phyloP scores from a whole-genome alignment of 2,113 vertebrate species.

The Zeus faber region DNA sequence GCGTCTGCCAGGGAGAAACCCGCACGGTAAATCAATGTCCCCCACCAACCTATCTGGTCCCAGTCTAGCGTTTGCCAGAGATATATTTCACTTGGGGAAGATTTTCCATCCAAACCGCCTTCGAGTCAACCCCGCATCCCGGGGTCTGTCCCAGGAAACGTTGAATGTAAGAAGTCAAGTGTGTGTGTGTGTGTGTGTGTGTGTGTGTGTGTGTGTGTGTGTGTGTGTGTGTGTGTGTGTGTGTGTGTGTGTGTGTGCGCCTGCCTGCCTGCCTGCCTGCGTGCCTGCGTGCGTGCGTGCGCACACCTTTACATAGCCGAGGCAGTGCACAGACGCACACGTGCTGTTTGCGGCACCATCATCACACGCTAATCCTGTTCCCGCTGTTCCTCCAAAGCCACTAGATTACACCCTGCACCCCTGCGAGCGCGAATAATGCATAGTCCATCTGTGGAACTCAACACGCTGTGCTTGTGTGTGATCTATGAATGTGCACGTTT shows the following conservation, averaged over 20 bases:
- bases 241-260: background rate
- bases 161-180: too few relatives aligned
- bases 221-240: conserved; percentile 1
- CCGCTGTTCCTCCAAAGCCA: too few relatives aligned
- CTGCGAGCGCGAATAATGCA: too few relatives aligned
- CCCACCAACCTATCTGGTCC: conserved; percentile 60
- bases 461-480: background rate
- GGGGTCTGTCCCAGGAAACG: background rate
- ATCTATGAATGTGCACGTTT: background rate
- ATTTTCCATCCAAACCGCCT: conserved; percentile 51
- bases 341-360: too few relatives aligned
- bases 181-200: background rate
- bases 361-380: too few relatives aligned
- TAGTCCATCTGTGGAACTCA: background rate
- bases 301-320: background rate
- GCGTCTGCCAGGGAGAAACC: conserved; percentile 68
- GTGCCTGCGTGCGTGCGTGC: background rate
- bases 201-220: background rate
- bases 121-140: background rate
- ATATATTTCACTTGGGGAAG: conserved; percentile 61
- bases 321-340: too few relatives aligned
- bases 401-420: too few relatives aligned
- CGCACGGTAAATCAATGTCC: conserved; percentile 66
- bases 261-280: background rate
- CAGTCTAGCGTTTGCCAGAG: conserved; percentile 53